phyloP scores from a whole-genome alignment of 92 coral and sea anemone genomes.

The Porites evermanni region DNA sequence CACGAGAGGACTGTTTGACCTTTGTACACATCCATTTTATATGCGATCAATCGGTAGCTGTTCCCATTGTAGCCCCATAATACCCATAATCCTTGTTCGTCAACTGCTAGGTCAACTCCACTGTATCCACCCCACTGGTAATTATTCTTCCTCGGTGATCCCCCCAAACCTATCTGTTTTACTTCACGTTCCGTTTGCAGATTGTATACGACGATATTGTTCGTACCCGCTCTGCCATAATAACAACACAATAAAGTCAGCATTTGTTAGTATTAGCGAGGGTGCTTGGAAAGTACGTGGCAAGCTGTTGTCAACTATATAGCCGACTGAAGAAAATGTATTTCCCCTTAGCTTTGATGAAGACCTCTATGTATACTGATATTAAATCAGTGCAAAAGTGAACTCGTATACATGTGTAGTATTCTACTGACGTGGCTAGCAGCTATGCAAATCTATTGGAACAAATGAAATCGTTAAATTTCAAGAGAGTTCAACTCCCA shows the following conservation, averaged over 20 bases:
- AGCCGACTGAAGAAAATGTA: no score
- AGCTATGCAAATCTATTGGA: no score
- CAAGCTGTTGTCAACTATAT: no score
- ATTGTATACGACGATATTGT: not conserved
- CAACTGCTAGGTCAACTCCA: constrained; percentile 45
- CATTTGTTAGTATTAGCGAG: no score
- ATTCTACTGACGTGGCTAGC: no score
- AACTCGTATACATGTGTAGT: no score
- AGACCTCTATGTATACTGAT: no score
- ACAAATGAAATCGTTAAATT: no score
- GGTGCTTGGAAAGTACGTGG: no score
- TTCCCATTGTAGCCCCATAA: constrained; percentile 10
- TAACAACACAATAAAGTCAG: not conserved
- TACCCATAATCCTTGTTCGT: constrained; percentile 51
- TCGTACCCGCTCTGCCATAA: not conserved
- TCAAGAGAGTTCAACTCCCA: no score
- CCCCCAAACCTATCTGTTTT: not conserved
- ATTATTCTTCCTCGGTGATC: not conserved
- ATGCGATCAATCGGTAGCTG: not conserved
- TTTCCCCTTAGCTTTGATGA: no score
- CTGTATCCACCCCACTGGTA: constrained; percentile 45
- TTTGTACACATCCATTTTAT: constrained; percentile 26
- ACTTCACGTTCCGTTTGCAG: not conserved
- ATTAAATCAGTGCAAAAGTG: no score
- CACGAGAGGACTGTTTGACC: not conserved